Percentiles rank a stretch among this genome's conserved stretches.
Evolutionary conservation across 1,140 invertebrate genomes (phyloP).

Genomic region (Heliconius melpomene): DNA sequence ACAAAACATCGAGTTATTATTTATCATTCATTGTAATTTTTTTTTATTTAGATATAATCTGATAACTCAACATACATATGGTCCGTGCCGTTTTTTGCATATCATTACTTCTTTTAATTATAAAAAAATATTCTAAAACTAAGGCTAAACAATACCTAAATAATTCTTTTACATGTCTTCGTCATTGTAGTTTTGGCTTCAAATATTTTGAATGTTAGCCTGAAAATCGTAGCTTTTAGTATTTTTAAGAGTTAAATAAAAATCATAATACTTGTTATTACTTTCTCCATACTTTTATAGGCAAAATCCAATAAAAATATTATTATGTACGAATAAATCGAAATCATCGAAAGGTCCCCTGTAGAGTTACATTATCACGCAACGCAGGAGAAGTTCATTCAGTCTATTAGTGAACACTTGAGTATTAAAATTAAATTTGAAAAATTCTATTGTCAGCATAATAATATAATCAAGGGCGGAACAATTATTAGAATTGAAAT

Average conservation of each 20-base stretch:
- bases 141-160: too few species aligned
- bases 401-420: slow-evolving; percentile 60
- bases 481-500: slow-evolving; percentile 36
- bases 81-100: too few species aligned
- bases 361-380: slow-evolving; percentile 29
- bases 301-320: not conserved
- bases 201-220: too few species aligned
- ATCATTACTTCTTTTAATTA: too few species aligned
- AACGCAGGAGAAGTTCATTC: slow-evolving; percentile 59
- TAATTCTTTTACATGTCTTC: too few species aligned
- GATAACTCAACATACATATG: too few species aligned
- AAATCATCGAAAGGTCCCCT: slow-evolving; percentile 47
- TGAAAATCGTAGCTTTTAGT: too few species aligned
- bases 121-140: too few species aligned
- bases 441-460: slow-evolving; percentile 50
- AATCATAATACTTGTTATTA: not conserved
- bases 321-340: not conserved
- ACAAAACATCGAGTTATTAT: too few species aligned
- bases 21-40: too few species aligned
- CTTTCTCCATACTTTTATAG: not conserved
- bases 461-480: slow-evolving; percentile 36
- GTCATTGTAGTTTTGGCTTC: too few species aligned
- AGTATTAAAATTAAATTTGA: slow-evolving; percentile 61
- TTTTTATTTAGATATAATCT: too few species aligned
- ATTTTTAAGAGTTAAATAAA: not conserved